Conservation (phyloP, 2,797 vertebrate species). For the Chrosomus eos region DNA sequence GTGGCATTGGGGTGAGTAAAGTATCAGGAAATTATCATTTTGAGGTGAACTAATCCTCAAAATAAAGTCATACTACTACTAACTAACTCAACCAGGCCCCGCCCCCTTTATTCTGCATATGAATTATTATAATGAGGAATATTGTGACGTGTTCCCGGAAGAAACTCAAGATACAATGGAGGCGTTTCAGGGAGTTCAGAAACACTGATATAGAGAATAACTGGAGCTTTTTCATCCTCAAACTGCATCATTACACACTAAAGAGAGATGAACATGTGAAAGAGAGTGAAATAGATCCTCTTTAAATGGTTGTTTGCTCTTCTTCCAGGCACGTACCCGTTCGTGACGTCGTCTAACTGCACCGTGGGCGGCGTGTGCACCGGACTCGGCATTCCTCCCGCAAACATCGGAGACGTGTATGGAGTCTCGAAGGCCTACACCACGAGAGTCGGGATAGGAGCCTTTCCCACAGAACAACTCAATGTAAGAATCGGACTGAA, state of each 20-base stretch:
- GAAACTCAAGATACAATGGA: no score
- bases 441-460: slow-evolving; percentile 95
- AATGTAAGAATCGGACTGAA: slow-evolving; percentile 82
- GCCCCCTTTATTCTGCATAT: no score
- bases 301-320: slow-evolving; percentile 2
- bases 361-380: slow-evolving; percentile 96
- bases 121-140: no score
- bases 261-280: background rate
- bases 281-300: background rate
- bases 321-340: slow-evolving; percentile 92
- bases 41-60: no score
- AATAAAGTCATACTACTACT: no score
- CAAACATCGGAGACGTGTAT: slow-evolving; percentile 93
- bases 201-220: background rate
- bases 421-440: slow-evolving; percentile 97
- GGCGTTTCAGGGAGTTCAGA: background rate
- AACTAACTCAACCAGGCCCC: no score
- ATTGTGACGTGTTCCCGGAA: no score
- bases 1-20: no score
- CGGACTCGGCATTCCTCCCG: slow-evolving; percentile 92
- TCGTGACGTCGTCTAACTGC: slow-evolving; percentile 98
- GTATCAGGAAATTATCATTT: no score
- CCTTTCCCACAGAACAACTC: slow-evolving; percentile 97
- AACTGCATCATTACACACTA: background rate
- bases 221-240: background rate